Conservation (phyloP, 2,797 vertebrate genomes). For the Poecilia velifera region DNA sequence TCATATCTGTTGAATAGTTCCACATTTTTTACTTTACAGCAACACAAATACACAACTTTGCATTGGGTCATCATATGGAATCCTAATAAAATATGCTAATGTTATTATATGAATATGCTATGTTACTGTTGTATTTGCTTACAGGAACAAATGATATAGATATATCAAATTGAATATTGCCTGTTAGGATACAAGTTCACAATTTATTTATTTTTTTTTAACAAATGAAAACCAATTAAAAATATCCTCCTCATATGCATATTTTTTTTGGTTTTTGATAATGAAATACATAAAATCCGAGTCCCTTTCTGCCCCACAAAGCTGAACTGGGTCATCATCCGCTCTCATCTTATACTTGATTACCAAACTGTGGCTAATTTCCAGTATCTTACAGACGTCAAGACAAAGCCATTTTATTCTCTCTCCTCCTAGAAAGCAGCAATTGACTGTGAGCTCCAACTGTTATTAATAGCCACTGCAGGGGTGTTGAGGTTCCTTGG, state of each 20-base stretch:
- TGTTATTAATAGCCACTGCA: conserved; percentile 70
- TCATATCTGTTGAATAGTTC: background rate
- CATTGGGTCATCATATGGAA: background rate
- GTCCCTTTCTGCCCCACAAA: background rate
- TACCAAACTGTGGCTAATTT: conserved; percentile 44
- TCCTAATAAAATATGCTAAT: background rate
- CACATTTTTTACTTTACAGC: background rate
- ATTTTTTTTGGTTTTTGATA: background rate
- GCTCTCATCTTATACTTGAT: conserved; percentile 54
- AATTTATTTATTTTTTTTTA: no score
- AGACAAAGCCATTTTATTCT: conserved; percentile 47
- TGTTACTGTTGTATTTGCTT: background rate
- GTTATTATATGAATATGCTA: no score
- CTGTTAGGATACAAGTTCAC: background rate
- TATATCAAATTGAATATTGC: background rate
- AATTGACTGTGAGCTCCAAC: conserved; percentile 41
- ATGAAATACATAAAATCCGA: background rate
- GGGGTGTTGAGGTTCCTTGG: conserved; percentile 50
- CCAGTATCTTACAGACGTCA: conserved; percentile 51
- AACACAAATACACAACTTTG: background rate
- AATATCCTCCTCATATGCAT: background rate
- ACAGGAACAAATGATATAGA: background rate
- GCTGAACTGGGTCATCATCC: conserved; percentile 31
- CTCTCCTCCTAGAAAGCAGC: conserved; percentile 45
- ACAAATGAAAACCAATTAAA: background rate